Base-by-base conservation (phyloP, 2,888 invertebrate genomes). In the Sisyra terminalis region DNA sequence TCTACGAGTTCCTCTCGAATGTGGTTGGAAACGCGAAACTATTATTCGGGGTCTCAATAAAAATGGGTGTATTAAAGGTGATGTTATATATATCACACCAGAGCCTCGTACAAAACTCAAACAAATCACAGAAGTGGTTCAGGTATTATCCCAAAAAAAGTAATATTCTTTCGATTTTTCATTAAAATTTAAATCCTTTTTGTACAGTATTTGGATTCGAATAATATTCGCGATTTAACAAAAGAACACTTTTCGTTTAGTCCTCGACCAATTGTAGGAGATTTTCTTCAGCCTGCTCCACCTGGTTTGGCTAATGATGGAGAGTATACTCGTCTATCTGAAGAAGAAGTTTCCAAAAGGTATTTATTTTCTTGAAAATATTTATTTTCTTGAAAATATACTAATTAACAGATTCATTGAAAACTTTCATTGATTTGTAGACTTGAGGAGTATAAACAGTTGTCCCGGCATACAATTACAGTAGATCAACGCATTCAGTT, bases 241-340 rank as follows among this genome's bases (percentile, higher is more conserved):
- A 71, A 80, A 15, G 89, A 92, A 48, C 85, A 93, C 66, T 96
- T 96, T 64, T 89, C 86, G 47, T 94, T 92, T 66, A 89, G 85
- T 52, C 82, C 89, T 35, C 81, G 87, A 48, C 74, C 83, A 2
- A 75, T 92, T 47, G 74, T 96, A 31, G 97, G 97, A 2, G 89
- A 90, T 48, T 96, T 92, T 60, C 66, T 90, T 39, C 89, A 93
- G 57, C 82, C 84, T 0, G 71, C 75, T 34, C 69, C 73, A 3
- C 72, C 69, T 3, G 70, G 69, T 44, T 69, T 67, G 53, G 65
- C 67, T 37, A 69, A 71, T 45, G 78, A 77, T 47, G 74, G 75
- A 8, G 86, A 86, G 51, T 80, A 77, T 44, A 71, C 85, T 14
- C 71, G 83, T 31, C 72, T 89, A 57, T 75, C 78, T 30, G 88